These are phyloP conservation scores for Melanocharis versteri DNA, from an alignment of 2,113 vertebrate genomes.

Conservation along the genomic window DNA sequence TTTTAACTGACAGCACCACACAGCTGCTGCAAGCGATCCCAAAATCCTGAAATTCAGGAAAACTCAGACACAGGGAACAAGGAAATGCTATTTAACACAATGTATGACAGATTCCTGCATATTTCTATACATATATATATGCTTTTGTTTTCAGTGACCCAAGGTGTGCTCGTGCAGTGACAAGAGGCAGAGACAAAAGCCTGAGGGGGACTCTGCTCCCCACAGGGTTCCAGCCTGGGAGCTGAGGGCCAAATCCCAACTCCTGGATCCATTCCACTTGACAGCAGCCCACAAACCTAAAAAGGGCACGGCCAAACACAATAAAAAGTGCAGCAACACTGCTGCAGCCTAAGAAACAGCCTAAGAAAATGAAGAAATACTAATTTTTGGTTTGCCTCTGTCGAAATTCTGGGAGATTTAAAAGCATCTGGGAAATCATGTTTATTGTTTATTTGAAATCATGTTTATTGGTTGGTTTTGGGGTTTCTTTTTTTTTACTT, in stretches of 20 bases:
- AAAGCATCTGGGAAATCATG: rapidly evolving
- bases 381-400: neutral
- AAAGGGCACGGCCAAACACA: neutral
- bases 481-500: neutral
- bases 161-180: neutral
- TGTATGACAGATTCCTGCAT: neutral
- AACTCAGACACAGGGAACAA: neutral
- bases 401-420: neutral
- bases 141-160: neutral
- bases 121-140: too few species aligned
- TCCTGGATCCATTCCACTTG: neutral
- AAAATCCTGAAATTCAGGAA: neutral
- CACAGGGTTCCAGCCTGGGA: neutral
- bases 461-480: neutral
- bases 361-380: neutral
- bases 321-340: neutral
- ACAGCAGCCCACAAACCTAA: neutral
- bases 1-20: neutral
- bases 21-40: neutral
- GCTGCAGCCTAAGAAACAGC: neutral
- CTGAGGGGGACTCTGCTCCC: neutral
- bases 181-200: neutral
- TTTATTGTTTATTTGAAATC: neutral
- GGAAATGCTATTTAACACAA: neutral
- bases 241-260: neutral